Base-by-base conservation (phyloP, 1,140 invertebrate species). In the Panagrolaimus sp. region DNA sequence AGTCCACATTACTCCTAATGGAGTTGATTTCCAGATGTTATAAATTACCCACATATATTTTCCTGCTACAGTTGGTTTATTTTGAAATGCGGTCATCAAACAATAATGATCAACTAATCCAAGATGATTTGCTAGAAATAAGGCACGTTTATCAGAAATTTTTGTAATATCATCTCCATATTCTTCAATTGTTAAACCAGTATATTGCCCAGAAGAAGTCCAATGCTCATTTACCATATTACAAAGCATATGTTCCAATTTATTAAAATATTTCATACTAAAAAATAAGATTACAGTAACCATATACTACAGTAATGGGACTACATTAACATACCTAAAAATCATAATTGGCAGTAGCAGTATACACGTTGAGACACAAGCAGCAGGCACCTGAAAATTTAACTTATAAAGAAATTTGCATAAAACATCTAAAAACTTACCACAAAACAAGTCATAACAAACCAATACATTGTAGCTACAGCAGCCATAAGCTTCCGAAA, bases 41-140 rank as follows among this genome's bases (percentile, higher is more conserved):
- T 81, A 78, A 44, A 78, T 79, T 10, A 78, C 77, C 74, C 76
- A 77, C 28, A 76, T 43, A 24, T 74, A 74, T 44, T 74, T 68
- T 55, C 76, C 76, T 38, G 78, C 63, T 7, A 81, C 43, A n/a
- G 69, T 63, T 45, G 69, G 67, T 46, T 81, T 81, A 66, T 80
- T 70, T 48, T 78, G 64, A 38, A 81, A 76, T 26, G 78, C 72
- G 14, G 75, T 80, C 79, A 81, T 81, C 26, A 81, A 44, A 43
- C 74, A 73, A 47, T 81, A 81, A 47, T 81, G 79, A 69, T 81
- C 79, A 8, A 81, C 67, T 10, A 81, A 65, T 7, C 79, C 79
- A 14, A 81, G 73, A 68, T 81, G 79, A 65, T 81, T 81, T 6
- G 70, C 48, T 6, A 81, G 62, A 38, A 72, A 73, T 21, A 81